Conservation (phyloP, 2,888 invertebrate genomes). For the Lysandra bellargus region DNA sequence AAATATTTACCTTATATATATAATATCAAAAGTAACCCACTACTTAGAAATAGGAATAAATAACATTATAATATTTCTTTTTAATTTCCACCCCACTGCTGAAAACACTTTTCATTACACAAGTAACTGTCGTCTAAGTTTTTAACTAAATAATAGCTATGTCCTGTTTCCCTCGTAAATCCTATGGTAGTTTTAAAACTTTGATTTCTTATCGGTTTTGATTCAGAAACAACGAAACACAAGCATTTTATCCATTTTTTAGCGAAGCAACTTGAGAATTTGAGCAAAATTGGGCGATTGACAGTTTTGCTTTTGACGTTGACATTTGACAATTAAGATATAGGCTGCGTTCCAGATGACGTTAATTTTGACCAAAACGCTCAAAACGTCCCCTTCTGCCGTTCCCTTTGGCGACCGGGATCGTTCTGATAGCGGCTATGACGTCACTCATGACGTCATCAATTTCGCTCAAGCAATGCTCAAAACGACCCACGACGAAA, state of each 20-base stretch:
- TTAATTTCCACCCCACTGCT: neutral
- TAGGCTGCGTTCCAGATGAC: too few species aligned
- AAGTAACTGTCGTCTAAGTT: neutral
- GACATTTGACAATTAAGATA: neutral
- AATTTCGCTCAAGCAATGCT: too few species aligned
- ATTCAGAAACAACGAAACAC: neutral
- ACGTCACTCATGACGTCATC: too few species aligned
- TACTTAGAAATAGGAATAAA: neutral
- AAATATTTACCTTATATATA: neutral
- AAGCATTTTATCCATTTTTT: neutral
- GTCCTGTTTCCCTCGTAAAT: neutral
- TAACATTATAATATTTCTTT: constrained; percentile 1
- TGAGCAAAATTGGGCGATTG: neutral
- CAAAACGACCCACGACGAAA: too few species aligned
- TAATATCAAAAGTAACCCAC: neutral
- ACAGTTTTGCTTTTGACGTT: constrained; percentile 4
- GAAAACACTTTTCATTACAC: neutral
- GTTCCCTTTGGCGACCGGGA: too few species aligned
- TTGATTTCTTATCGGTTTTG: neutral
- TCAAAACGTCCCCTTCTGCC: too few species aligned
- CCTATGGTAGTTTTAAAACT: neutral
- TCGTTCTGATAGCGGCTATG: too few species aligned
- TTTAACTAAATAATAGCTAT: neutral
- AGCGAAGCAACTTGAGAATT: neutral
- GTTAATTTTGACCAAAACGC: too few species aligned